Evolutionary conservation across 1,140 invertebrate species (phyloP).

Genomic region (Anadara kagoshimensis): DNA sequence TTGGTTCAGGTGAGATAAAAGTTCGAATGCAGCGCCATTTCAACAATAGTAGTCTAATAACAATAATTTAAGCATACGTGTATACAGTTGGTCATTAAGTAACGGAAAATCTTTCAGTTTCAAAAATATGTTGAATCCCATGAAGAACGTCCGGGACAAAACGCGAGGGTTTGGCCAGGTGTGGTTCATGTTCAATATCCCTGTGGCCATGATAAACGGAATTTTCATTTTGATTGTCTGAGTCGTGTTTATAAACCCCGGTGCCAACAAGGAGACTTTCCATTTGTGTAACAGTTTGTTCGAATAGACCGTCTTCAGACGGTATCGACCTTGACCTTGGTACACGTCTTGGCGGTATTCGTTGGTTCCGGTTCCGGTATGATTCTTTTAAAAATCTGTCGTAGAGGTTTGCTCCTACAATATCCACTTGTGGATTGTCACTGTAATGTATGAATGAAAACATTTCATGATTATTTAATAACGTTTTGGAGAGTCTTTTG

Average conservation of each 20-base stretch:
- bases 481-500: too few relatives aligned
- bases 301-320: constrained; percentile 44
- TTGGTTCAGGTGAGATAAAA: too few relatives aligned
- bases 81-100: too few relatives aligned
- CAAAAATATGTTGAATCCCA: too few relatives aligned
- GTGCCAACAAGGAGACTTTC: constrained; percentile 71
- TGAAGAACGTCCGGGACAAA: constrained; percentile 59
- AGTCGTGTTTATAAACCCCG: constrained; percentile 69
- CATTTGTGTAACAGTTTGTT: constrained; percentile 64
- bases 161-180: constrained; percentile 62
- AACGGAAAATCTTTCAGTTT: too few relatives aligned
- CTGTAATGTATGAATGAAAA: constrained; percentile 72
- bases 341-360: constrained; percentile 1
- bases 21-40: too few relatives aligned
- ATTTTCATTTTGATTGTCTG: constrained; percentile 34
- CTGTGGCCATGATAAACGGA: constrained; percentile 67
- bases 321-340: constrained; percentile 62
- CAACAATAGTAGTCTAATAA: too few relatives aligned
- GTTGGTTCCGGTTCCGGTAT: constrained; percentile 4
- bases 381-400: constrained; percentile 77
- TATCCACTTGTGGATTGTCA: constrained; percentile 83
- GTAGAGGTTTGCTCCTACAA: constrained; percentile 84
- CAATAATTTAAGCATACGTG: too few relatives aligned
- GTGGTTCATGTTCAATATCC: constrained; percentile 67
- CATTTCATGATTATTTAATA: too few relatives aligned